phyloP scores from a whole-genome alignment of 23 tunicate species.

The Trididemnum nubilum region DNA sequence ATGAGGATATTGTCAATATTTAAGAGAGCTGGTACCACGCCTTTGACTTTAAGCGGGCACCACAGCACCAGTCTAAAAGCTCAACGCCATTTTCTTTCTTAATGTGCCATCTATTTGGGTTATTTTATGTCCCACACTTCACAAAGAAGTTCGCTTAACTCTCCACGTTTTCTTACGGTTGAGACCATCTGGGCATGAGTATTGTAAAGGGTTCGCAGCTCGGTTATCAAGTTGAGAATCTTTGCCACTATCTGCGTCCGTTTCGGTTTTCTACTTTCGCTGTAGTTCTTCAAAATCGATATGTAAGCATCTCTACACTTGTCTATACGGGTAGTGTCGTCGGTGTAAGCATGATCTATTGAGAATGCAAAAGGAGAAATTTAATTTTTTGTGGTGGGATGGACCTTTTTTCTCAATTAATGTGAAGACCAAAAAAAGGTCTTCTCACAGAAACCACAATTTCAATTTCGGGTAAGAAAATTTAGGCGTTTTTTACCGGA shows the following conservation, averaged over 20 bases:
- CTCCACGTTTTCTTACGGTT: slow-evolving; percentile 48
- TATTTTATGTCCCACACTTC: slow-evolving; percentile 76
- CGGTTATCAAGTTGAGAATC: slow-evolving; percentile 52
- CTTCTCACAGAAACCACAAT: no score
- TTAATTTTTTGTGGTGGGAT: no score
- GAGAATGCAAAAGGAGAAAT: not conserved
- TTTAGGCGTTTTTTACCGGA: no score
- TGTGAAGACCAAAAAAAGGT: no score
- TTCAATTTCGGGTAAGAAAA: not conserved
- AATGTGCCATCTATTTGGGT: no score
- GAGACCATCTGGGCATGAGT: slow-evolving; percentile 58
- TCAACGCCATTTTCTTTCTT: no score
- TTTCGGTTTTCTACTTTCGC: slow-evolving; percentile 35
- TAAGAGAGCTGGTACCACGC: no score
- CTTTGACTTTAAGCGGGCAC: no score
- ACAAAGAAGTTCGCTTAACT: slow-evolving; percentile 65
- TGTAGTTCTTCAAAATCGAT: slow-evolving; percentile 49
- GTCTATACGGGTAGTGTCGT: slow-evolving; percentile 53
- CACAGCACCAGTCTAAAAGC: no score
- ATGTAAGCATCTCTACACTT: slow-evolving; percentile 52
- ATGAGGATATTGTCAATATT: no score
- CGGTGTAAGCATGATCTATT: slow-evolving; percentile 54
- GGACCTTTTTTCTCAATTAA: no score
- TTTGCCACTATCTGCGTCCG: slow-evolving; percentile 64
- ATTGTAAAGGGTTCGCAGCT: slow-evolving; percentile 62